These are phyloP conservation scores for Crotalus helleri DNA, from an alignment of 2,113 vertebrate species.

Conservation along the genomic window DNA sequence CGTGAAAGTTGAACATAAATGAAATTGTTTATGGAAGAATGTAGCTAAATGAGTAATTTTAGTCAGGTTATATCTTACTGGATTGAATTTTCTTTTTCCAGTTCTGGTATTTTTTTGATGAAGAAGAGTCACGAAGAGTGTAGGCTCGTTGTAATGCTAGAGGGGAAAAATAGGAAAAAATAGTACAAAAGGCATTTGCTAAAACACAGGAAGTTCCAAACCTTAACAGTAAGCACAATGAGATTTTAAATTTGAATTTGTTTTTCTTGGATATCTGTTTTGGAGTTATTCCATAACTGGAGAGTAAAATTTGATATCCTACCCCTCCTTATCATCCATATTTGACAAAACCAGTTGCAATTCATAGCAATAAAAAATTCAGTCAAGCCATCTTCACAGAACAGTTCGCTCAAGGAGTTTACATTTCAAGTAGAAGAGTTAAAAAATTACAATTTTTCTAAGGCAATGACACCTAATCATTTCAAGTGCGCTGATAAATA, in stretches of 20 bases:
- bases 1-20: not conserved
- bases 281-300: not conserved
- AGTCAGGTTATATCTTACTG: conserved; percentile 55
- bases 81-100: conserved; percentile 72
- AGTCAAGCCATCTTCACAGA: not conserved
- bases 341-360: not conserved
- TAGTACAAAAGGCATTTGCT: fast-evolving
- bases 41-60: not conserved
- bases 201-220: fast-evolving
- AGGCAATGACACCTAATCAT: not conserved
- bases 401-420: not conserved
- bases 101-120: conserved; percentile 58
- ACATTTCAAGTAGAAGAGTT: not conserved
- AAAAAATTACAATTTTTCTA: not conserved
- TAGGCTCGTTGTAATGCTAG: conserved; percentile 65
- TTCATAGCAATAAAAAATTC: not conserved
- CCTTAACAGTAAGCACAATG: not conserved
- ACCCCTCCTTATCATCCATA: not conserved
- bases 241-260: not conserved
- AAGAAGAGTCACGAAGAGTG: conserved; percentile 53
- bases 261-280: not conserved
- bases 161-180: not conserved
- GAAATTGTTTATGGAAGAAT: not conserved
- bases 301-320: not conserved
- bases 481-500: not conserved